Evolutionary conservation across 2,797 vertebrate genomes (phyloP).

Genomic region (Euphonia xanthogaster): DNA sequence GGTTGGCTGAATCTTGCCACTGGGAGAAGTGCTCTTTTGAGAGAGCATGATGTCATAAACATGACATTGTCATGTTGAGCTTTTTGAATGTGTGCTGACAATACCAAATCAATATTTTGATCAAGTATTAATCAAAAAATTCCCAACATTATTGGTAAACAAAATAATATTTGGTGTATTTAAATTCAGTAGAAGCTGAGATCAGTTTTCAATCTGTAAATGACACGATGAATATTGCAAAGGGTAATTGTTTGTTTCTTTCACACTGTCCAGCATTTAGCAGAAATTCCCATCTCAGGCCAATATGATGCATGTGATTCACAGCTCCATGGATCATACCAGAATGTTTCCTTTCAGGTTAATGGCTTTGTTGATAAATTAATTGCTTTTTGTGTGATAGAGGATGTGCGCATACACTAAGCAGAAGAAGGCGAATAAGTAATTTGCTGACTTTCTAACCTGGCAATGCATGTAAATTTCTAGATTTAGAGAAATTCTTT

Average conservation of each 20-base stretch:
- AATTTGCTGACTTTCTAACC: neutral
- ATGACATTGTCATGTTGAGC: neutral
- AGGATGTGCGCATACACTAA: neutral
- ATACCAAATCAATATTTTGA: neutral
- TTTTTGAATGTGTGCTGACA: neutral
- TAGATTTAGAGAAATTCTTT: neutral
- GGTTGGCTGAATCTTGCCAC: neutral
- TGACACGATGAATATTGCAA: neutral
- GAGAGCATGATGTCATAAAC: neutral
- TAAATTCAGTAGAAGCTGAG: neutral
- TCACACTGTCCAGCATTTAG: neutral
- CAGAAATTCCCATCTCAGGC: neutral
- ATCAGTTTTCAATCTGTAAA: neutral
- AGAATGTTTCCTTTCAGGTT: neutral
- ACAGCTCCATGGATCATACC: neutral
- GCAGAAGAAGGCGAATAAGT: neutral
- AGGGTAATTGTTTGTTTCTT: neutral
- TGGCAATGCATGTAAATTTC: neutral
- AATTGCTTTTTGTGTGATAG: neutral
- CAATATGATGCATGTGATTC: accelerated
- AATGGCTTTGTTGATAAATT: neutral
- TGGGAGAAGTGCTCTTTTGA: neutral
- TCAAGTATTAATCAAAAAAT: neutral
- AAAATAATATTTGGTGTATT: neutral
- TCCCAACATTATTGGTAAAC: neutral